phyloP scores from a whole-genome alignment of 2,113 vertebrate genomes.

The Labrus mixtus region DNA sequence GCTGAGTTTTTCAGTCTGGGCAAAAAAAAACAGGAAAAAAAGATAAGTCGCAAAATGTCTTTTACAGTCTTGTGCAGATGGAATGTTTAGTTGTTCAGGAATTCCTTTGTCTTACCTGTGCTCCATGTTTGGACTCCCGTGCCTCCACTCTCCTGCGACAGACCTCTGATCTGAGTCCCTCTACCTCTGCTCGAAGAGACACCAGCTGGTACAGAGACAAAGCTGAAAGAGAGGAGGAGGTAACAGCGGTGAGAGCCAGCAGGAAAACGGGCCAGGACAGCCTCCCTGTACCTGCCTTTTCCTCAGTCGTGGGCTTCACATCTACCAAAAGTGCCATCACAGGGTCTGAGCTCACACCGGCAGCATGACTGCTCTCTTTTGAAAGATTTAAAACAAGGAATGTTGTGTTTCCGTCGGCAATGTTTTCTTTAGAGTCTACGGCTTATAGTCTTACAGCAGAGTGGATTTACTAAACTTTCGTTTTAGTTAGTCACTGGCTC shows the following conservation, averaged over 20 bases:
- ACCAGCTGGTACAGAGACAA: conserved; percentile 87
- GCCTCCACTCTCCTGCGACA: conserved; percentile 72
- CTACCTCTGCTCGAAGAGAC: conserved; percentile 89
- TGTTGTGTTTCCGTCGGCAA: conserved; percentile 16
- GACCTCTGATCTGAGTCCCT: conserved; percentile 82
- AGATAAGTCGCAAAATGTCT: neutral
- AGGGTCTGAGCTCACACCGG: conserved; percentile 41
- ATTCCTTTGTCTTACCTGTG: conserved; percentile 51
- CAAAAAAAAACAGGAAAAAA: conserved; percentile 7
- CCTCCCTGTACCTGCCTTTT: conserved; percentile 38
- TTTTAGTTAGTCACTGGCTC: conserved; percentile 28
- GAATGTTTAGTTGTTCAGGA: neutral
- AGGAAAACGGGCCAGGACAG: conserved; percentile 80
- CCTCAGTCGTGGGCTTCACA: conserved; percentile 24
- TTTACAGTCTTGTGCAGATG: neutral
- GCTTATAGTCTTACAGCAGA: neutral
- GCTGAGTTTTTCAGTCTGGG: conserved; percentile 52
- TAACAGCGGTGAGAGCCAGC: conserved; percentile 85
- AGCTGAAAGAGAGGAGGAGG: conserved; percentile 87
- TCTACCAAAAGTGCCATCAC: conserved; percentile 43
- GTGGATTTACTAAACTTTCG: conserved; percentile 27
- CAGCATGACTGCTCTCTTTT: conserved; percentile 28
- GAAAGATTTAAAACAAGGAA: neutral
- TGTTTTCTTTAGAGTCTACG: neutral
- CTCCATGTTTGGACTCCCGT: conserved; percentile 35